Base-by-base conservation (phyloP, 2,888 invertebrate species). In the Amphipoea lucens region DNA sequence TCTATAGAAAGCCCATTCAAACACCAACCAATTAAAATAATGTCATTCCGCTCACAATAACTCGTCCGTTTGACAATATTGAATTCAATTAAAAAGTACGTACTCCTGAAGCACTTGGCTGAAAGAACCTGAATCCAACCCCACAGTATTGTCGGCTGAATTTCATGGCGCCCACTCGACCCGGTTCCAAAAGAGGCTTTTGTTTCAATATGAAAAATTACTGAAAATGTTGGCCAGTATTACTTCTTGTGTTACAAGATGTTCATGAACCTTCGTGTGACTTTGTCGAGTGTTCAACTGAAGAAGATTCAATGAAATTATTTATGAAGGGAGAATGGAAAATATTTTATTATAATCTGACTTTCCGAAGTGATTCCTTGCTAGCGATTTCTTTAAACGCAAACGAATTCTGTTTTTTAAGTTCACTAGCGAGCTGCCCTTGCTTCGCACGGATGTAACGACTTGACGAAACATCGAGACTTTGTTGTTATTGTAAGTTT, bases 151-250 rank as follows among this genome's bases (percentile, higher is more conserved):
- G 93, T 92, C 87, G 91, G 90, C 88, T 91, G 92, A 90, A 93
- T 92, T 93, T 92, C 93, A 92, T 90, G 90, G 89, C 91, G 90
- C 83, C 87, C 93, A 89, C 95, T 96, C 94, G 96, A 95, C 96
- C 96, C 90, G 91, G 88, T 95, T 96, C 90, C 87, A 87, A 92
- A 81, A 93, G 91, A 90, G 91, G 90, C 95, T 94, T 94, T 96
- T 96, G 96, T 96, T 95, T 96, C 95, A 94, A 96, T 95, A 94
- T 95, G 95, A 96, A 95, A 95, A 94, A 95, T 94, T 94, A 95
- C 93, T 91, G 89, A 89, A 90, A 91, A 89, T 89, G 90, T 90
- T 86, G 80, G 63, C 71, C 57, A 87, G 87, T 88, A 88, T 88
- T 83, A 87, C 86, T 81, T 89, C 87, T 90, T 83, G 76, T 57